Evolutionary conservation across 2,113 vertebrate species (phyloP).

Genomic region (Nothocercus julius): DNA sequence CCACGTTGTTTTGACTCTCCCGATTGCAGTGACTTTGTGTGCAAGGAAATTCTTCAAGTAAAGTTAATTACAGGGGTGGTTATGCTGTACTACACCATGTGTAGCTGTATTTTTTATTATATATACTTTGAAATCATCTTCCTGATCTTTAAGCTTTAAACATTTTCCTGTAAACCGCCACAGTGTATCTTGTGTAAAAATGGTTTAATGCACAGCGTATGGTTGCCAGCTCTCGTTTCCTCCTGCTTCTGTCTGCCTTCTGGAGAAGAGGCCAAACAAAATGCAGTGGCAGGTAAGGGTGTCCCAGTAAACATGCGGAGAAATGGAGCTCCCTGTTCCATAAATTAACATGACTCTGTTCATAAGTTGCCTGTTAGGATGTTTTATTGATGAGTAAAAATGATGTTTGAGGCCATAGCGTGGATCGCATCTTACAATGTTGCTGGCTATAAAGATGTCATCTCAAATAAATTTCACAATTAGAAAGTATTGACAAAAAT

Average conservation of each 20-base stretch:
- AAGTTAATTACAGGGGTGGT: background rate
- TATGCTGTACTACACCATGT: background rate
- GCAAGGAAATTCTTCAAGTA: slow-evolving; percentile 10
- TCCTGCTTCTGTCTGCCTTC: slow-evolving; percentile 46
- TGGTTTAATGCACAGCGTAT: background rate
- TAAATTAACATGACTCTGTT: slow-evolving; percentile 63
- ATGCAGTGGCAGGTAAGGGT: slow-evolving; percentile 58
- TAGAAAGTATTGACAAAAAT: slow-evolving; percentile 70
- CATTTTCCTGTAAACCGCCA: background rate
- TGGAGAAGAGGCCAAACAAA: slow-evolving; percentile 49
- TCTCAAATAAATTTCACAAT: slow-evolving; percentile 68
- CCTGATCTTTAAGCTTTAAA: background rate
- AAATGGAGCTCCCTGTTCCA: slow-evolving; percentile 52
- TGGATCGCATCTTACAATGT: slow-evolving; percentile 22
- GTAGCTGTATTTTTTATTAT: background rate
- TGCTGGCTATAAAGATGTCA: slow-evolving; percentile 61
- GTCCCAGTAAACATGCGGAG: slow-evolving; percentile 44
- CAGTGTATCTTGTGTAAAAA: background rate
- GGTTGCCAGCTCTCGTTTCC: background rate
- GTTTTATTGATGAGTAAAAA: slow-evolving; percentile 75
- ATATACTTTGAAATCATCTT: slow-evolving; percentile 4
- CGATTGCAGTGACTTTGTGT: background rate
- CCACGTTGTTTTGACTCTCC: background rate
- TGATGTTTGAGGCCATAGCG: slow-evolving; percentile 55
- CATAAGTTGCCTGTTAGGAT: slow-evolving; percentile 58